phyloP scores from a whole-genome alignment of 2,113 vertebrate species.

The Regulus satrapa region DNA sequence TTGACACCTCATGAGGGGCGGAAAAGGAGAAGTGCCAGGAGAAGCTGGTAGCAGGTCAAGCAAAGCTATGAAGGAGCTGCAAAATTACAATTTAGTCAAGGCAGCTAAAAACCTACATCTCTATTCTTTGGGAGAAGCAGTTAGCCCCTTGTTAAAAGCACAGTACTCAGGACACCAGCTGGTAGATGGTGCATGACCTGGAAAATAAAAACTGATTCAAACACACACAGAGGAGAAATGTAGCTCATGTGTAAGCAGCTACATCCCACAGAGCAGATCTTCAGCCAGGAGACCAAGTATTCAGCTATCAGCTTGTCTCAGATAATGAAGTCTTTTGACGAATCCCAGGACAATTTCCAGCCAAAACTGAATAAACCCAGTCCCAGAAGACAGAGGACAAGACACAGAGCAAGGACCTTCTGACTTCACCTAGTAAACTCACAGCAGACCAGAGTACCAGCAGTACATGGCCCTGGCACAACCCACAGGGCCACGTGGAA shows the following conservation, averaged over 20 bases:
- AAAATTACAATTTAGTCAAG: background rate
- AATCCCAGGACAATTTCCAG: background rate
- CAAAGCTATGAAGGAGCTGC: background rate
- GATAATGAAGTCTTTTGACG: background rate
- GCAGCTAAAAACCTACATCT: background rate
- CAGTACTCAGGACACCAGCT: background rate
- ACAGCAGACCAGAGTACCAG: background rate
- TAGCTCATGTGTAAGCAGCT: background rate
- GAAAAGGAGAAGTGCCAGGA: background rate
- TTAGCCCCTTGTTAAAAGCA: background rate
- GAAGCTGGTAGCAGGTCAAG: background rate
- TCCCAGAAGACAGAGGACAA: background rate
- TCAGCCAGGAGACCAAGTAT: fast-evolving
- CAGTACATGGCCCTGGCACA: fast-evolving
- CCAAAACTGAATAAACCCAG: background rate
- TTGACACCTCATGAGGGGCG: fast-evolving
- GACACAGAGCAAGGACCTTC: background rate
- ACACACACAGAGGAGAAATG: background rate
- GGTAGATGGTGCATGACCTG: background rate
- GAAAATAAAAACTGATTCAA: background rate
- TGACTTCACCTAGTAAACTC: background rate
- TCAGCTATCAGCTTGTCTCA: background rate
- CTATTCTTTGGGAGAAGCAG: background rate
- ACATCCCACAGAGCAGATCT: background rate
- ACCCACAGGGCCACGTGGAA: background rate